These are phyloP conservation scores for Ectropis crepuscularia DNA, from an alignment of 2,888 invertebrate species.

Conservation along the genomic window DNA sequence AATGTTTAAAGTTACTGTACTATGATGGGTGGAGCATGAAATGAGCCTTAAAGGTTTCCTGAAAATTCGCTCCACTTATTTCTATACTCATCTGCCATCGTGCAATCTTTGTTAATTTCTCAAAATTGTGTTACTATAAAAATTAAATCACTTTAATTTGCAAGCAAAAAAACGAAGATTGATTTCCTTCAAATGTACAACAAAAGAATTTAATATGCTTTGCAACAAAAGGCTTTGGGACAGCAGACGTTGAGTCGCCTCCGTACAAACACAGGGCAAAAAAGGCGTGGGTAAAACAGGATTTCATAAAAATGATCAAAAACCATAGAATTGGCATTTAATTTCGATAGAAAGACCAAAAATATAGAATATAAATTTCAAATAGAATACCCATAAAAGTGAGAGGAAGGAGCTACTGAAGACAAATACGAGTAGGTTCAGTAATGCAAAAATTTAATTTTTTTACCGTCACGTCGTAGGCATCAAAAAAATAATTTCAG, in stretches of 20 bases:
- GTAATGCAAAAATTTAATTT: too few species aligned
- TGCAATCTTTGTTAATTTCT: too few species aligned
- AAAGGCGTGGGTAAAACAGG: conserved; percentile 56
- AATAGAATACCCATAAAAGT: not conserved
- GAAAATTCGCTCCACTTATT: too few species aligned
- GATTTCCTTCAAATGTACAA: conserved; percentile 28
- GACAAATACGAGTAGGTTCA: too few species aligned
- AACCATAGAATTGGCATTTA: conserved; percentile 11
- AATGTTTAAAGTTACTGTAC: too few species aligned
- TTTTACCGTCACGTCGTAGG: too few species aligned
- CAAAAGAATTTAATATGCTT: conserved; percentile 37
- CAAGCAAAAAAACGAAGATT: not conserved
- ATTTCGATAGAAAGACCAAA: not conserved
- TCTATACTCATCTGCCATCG: too few species aligned
- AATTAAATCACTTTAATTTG: not conserved
- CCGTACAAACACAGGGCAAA: conserved; percentile 53
- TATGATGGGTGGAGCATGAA: too few species aligned
- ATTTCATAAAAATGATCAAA: conserved; percentile 56
- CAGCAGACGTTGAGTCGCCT: conserved; percentile 75
- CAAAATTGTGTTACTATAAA: too few species aligned
- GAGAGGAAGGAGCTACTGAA: not conserved
- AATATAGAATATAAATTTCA: not conserved
- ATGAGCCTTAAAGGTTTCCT: too few species aligned
- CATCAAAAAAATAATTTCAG: too few species aligned
- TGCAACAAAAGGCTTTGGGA: conserved; percentile 49